These are phyloP conservation scores for Hippasteria phrygiana DNA, from an alignment of 53 echinoderm and acorn worm species.

Conservation along the genomic window DNA sequence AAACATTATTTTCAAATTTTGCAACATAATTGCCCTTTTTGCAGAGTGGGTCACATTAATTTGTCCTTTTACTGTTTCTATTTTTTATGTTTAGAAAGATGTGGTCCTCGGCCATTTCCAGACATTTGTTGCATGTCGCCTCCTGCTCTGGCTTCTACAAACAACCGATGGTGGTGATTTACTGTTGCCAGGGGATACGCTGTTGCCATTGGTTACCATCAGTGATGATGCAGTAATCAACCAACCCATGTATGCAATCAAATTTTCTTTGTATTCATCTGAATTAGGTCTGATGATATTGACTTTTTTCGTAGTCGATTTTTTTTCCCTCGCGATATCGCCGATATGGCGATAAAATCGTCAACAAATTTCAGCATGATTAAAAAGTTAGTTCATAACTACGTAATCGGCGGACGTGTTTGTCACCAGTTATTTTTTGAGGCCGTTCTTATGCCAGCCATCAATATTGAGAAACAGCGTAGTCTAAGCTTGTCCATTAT, in stretches of 20 bases:
- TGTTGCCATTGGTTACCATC: slow-evolving; percentile 39
- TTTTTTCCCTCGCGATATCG: too few relatives aligned
- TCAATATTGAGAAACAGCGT: too few relatives aligned
- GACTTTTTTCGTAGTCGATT: not conserved
- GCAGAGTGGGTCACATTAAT: too few relatives aligned
- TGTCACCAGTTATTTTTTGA: too few relatives aligned
- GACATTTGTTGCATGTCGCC: not conserved
- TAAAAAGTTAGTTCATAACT: too few relatives aligned
- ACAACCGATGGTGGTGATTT: not conserved
- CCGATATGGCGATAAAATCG: too few relatives aligned
- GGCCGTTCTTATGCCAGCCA: too few relatives aligned
- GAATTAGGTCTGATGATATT: not conserved
- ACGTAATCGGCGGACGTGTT: too few relatives aligned
- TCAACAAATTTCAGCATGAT: too few relatives aligned
- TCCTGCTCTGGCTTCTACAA: slow-evolving; percentile 47
- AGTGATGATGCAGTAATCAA: not conserved
- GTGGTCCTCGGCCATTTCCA: slow-evolving; percentile 4
- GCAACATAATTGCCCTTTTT: too few relatives aligned
- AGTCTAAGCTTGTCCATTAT: too few relatives aligned
- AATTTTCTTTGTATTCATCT: not conserved
- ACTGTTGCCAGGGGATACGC: slow-evolving; percentile 48
- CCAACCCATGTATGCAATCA: not conserved
- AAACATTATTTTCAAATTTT: too few relatives aligned
- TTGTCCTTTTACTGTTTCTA: not conserved
- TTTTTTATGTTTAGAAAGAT: slow-evolving; percentile 1